These are phyloP conservation scores for Muricea muricata DNA, from an alignment of 92 coral and sea anemone genomes.

Conservation along the genomic window DNA sequence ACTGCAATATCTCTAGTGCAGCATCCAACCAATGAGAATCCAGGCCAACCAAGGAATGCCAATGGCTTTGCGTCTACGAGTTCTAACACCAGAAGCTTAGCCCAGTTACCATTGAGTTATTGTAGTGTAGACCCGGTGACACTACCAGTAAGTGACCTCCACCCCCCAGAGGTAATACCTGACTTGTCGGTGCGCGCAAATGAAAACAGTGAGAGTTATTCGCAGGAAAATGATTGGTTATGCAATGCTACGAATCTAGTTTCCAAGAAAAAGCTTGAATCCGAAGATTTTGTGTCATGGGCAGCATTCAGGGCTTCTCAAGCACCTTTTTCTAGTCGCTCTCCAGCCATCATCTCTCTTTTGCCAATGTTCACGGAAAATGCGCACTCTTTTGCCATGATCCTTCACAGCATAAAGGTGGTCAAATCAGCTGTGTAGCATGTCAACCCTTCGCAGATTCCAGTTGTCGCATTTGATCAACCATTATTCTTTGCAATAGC, in stretches of 20 bases:
- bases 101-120: background rate
- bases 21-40: background rate
- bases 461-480: conserved; percentile 45
- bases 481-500: conserved; percentile 53
- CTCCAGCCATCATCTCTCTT: conserved; percentile 13
- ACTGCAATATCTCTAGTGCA: background rate
- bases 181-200: too few relatives aligned
- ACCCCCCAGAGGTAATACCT: background rate
- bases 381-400: conserved; percentile 48
- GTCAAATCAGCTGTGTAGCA: conserved; percentile 44
- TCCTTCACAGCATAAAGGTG: conserved; percentile 14
- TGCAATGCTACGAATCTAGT: background rate
- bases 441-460: conserved; percentile 29
- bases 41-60: background rate
- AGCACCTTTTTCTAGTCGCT: background rate
- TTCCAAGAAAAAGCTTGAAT: background rate
- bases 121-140: background rate
- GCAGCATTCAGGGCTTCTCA: background rate
- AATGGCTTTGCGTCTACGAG: background rate
- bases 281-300: conserved; percentile 17
- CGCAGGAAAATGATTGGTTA: conserved; percentile 41
- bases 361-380: conserved; percentile 50
- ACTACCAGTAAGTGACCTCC: background rate
- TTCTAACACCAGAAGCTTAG: background rate
- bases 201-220: too few relatives aligned